Evolutionary conservation across 2,113 vertebrate species (phyloP).

Genomic region (Hystrix cristata): DNA sequence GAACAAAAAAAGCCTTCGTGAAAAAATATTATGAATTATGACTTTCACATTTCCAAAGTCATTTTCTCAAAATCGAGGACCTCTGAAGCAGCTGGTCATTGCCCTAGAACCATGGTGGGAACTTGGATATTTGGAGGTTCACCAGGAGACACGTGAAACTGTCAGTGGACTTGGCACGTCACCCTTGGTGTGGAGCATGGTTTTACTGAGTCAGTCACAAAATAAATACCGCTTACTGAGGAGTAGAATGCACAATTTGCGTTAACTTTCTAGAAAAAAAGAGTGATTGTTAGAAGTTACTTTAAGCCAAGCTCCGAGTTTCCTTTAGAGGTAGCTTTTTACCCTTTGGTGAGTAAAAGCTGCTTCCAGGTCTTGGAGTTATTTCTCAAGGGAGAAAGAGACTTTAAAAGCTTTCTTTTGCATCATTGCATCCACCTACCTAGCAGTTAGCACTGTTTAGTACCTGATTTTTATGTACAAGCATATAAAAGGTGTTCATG

Average conservation of each 20-base stretch:
- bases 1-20: not conserved
- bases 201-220: not conserved
- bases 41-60: constrained; percentile 39
- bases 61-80: constrained; percentile 43
- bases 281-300: not conserved
- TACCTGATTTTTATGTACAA: constrained; percentile 47
- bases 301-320: constrained; percentile 19
- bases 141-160: not conserved
- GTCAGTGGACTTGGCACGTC: no score
- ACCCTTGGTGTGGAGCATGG: not conserved
- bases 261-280: constrained; percentile 26
- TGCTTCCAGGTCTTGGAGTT: not conserved
- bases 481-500: not conserved
- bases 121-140: not conserved
- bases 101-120: not conserved
- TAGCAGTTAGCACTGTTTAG: not conserved
- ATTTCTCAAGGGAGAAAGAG: not conserved
- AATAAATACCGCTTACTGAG: not conserved
- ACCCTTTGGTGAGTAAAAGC: not conserved
- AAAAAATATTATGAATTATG: not conserved
- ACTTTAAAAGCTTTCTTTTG: not conserved
- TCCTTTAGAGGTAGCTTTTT: not conserved
- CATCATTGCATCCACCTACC: not conserved
- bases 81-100: not conserved
- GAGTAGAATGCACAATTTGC: constrained; percentile 6